Evolutionary conservation across 1,140 invertebrate species (phyloP).

Genomic region (Orchestia grillus): DNA sequence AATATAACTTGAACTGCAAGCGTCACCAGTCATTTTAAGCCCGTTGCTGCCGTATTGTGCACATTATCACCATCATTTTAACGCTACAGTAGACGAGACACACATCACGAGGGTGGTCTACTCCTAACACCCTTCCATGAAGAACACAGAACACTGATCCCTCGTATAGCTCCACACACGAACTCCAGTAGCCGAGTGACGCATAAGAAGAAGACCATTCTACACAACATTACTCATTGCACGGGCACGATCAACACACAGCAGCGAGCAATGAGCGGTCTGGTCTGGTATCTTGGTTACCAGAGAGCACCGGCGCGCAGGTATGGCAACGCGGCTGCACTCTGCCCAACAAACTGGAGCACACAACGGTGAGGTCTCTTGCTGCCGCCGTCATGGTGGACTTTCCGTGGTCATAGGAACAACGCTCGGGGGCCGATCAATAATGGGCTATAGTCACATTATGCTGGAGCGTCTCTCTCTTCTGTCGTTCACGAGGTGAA

Average conservation of each 20-base stretch:
- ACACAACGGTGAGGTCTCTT: neutral
- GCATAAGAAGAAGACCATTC: neutral
- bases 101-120: neutral
- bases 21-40: neutral
- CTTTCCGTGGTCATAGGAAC: constrained; percentile 6
- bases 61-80: neutral
- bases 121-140: neutral
- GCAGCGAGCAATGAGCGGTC: neutral
- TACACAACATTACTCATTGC: neutral
- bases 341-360: neutral
- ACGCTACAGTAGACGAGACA: neutral
- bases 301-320: neutral
- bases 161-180: neutral
- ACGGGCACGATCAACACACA: neutral
- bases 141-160: neutral
- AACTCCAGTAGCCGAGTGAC: neutral
- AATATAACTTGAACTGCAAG: too few species aligned
- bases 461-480: neutral
- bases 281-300: neutral
- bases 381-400: neutral
- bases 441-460: neutral
- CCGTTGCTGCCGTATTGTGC: too few species aligned
- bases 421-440: neutral
- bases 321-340: neutral
- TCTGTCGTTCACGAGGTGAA: neutral